A percentile compares a stretch with the other conserved stretches of the same genome.
These are phyloP conservation scores for Dasyornis broadbenti DNA, from an alignment of 2,113 vertebrate genomes.

Conservation along the genomic window DNA sequence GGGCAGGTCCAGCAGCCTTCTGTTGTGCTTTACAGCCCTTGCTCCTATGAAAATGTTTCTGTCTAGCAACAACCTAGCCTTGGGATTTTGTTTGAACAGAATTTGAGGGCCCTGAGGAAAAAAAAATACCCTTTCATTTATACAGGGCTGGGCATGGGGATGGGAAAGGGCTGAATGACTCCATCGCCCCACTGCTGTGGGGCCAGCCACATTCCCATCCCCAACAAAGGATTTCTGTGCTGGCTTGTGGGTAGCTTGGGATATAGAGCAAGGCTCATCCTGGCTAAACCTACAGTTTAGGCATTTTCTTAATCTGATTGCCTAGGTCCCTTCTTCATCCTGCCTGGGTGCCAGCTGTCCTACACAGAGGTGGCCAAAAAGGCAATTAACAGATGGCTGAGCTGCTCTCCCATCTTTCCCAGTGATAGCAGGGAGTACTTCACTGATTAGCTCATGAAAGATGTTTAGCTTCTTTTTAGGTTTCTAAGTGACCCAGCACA, in stretches of 20 bases:
- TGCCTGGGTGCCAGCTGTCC: neutral
- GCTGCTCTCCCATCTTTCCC: neutral
- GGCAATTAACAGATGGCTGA: neutral
- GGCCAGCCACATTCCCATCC: neutral
- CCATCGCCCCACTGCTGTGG: neutral
- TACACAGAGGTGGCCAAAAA: neutral
- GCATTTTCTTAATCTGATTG: neutral
- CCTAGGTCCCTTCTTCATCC: neutral
- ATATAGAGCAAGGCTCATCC: neutral
- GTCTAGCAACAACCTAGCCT: neutral
- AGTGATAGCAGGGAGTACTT: neutral
- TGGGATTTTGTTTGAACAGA: neutral
- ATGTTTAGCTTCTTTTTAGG: neutral
- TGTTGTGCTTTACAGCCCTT: neutral
- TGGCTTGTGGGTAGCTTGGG: fast-evolving
- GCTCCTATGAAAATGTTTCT: neutral
- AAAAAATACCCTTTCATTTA: neutral
- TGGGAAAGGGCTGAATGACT: neutral
- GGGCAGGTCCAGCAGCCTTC: neutral
- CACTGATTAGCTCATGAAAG: neutral
- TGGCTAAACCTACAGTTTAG: neutral
- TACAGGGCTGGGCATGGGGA: neutral
- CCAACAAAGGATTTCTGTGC: neutral
- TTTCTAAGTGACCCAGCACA: neutral
- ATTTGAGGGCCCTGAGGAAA: neutral